Evolutionary conservation across 2,797 vertebrate species (phyloP).

Genomic region (Girardinus metallicus): DNA sequence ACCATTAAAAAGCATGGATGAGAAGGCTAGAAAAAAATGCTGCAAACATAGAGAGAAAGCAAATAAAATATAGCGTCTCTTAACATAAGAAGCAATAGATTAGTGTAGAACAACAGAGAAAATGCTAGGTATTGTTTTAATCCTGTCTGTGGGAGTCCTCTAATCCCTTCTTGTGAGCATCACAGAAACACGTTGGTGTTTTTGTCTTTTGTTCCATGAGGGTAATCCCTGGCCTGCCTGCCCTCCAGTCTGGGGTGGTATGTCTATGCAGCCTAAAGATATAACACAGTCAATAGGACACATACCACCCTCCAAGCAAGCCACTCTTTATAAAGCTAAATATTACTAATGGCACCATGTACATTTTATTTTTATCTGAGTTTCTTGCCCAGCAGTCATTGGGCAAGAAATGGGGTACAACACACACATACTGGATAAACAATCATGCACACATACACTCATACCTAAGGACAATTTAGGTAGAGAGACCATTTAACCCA

Average conservation of each 20-base stretch:
- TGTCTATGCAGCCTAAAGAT: slow-evolving; percentile 26
- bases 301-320: background rate
- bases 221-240: slow-evolving; percentile 64
- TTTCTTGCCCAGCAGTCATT: background rate
- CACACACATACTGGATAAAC: background rate
- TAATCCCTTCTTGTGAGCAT: slow-evolving; percentile 78
- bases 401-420: background rate
- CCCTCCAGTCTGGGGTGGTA: slow-evolving; percentile 46
- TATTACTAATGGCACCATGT: background rate
- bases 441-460: background rate
- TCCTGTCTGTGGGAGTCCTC: slow-evolving; percentile 73
- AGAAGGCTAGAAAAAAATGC: slow-evolving; percentile 46
- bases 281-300: slow-evolving; percentile 17
- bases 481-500: background rate
- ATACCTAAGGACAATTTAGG: background rate
- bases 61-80: slow-evolving; percentile 57
- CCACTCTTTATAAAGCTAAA: background rate
- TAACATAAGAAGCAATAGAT: slow-evolving; percentile 60
- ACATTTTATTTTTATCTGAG: background rate
- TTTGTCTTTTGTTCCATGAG: slow-evolving; percentile 61
- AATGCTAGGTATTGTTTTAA: slow-evolving; percentile 77
- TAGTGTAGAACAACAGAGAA: slow-evolving; percentile 53
- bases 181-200: slow-evolving; percentile 66
- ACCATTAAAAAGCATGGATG: slow-evolving; percentile 60
- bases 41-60: slow-evolving; percentile 28